phyloP scores from a whole-genome alignment of 2,113 vertebrate species.

The Pterocles orientalis region DNA sequence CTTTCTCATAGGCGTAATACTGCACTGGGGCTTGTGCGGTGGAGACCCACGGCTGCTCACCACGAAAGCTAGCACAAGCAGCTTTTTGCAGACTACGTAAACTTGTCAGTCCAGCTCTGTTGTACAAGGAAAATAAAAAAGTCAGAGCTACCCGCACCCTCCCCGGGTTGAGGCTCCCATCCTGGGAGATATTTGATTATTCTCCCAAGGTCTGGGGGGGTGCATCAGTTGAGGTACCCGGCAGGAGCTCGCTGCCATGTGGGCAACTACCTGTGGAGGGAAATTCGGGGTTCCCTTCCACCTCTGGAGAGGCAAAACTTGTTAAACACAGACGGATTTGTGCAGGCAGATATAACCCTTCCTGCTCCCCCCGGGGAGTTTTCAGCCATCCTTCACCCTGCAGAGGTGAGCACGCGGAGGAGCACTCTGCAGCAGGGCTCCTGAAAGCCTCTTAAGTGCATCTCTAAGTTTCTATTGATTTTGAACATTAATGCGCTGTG shows the following conservation, averaged over 20 bases:
- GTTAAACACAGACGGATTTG: neutral
- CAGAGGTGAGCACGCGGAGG: rapidly evolving
- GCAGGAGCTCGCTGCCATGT: rapidly evolving
- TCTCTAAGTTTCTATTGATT: neutral
- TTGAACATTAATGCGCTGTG: rapidly evolving
- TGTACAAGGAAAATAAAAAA: neutral
- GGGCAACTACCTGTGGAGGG: neutral
- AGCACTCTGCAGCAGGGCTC: neutral
- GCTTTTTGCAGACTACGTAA: neutral
- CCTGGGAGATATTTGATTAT: neutral
- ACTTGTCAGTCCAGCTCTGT: neutral
- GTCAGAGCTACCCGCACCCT: neutral
- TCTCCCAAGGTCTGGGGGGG: neutral
- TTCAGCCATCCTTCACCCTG: neutral
- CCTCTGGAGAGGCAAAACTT: neutral
- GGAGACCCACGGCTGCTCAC: neutral
- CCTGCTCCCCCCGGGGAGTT: rapidly evolving
- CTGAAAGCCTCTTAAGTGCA: neutral
- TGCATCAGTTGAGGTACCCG: too few relatives aligned
- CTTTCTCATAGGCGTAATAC: rapidly evolving
- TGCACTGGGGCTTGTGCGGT: neutral
- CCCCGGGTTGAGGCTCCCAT: neutral
- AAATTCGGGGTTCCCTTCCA: neutral
- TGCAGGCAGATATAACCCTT: neutral
- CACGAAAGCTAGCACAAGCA: rapidly evolving